These are phyloP conservation scores for Monomorium pharaonis DNA, from an alignment of 1,140 invertebrate species.

Conservation along the genomic window DNA sequence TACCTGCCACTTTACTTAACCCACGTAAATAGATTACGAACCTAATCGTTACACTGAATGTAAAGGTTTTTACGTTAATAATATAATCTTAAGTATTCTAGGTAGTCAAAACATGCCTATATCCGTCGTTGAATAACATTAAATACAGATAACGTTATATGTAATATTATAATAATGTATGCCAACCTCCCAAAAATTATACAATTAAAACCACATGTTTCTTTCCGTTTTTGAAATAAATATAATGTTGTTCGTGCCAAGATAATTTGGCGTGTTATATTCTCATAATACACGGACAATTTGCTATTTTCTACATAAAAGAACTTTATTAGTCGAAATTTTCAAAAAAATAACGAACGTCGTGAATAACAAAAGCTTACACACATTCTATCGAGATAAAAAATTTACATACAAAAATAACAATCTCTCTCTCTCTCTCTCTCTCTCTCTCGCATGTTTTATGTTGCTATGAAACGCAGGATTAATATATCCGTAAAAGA, in stretches of 20 bases:
- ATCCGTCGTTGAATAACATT: not conserved
- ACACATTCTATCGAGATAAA: not conserved
- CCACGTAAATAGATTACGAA: slow-evolving; percentile 23
- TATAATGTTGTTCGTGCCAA: not conserved
- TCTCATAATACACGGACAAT: not conserved
- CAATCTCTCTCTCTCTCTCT: too few relatives aligned
- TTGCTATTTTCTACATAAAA: not conserved
- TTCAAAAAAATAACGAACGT: not conserved
- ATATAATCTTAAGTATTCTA: too few relatives aligned
- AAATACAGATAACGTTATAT: not conserved
- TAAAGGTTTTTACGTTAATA: slow-evolving; percentile 9
- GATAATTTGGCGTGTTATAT: not conserved
- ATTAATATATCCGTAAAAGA: slow-evolving; percentile 1
- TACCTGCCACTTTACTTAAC: slow-evolving; percentile 13
- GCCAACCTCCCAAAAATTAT: not conserved
- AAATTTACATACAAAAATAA: not conserved
- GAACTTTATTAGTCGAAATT: not conserved
- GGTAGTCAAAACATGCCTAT: not conserved
- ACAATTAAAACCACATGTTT: not conserved
- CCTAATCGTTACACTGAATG: not conserved
- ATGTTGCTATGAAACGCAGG: not conserved
- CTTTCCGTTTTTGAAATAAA: not conserved
- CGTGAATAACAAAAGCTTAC: not conserved
- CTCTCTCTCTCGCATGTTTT: not conserved
- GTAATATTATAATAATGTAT: not conserved